These are phyloP conservation scores for Oryzias javanicus DNA, from an alignment of 2,113 vertebrate genomes.

Conservation along the genomic window DNA sequence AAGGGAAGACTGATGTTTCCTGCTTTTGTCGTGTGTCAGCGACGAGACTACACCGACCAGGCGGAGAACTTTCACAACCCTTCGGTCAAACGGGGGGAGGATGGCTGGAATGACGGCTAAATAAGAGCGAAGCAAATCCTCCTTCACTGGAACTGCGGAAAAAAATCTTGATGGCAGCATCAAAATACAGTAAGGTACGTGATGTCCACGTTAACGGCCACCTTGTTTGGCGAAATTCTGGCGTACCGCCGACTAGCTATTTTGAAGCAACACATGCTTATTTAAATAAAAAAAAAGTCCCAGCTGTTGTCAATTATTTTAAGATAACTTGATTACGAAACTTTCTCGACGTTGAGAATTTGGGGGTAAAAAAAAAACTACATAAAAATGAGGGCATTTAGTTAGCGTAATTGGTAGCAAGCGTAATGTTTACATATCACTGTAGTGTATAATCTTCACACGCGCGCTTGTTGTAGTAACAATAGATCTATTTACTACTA, in stretches of 20 bases:
- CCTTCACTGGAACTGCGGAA: constrained; percentile 12
- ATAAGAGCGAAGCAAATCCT: constrained; percentile 22
- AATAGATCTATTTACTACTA: no score
- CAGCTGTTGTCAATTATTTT: neutral
- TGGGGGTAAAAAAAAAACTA: no score
- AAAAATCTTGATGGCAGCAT: constrained; percentile 32
- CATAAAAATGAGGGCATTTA: no score
- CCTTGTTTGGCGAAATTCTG: constrained; percentile 1
- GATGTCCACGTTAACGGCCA: constrained; percentile 38
- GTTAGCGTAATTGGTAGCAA: no score
- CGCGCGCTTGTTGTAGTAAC: constrained; percentile 1
- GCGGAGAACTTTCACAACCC: neutral
- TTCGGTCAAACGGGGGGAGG: neutral
- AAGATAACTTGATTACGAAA: neutral
- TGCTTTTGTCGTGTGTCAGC: constrained; percentile 32
- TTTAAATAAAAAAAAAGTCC: neutral
- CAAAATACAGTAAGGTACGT: constrained; percentile 65
- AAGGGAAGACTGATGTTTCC: constrained; percentile 63
- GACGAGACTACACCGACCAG: neutral
- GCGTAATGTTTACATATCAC: no score
- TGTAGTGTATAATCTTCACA: neutral
- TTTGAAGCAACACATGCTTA: neutral
- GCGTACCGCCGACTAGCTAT: neutral
- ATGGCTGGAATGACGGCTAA: neutral
- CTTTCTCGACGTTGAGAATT: neutral